These are phyloP conservation scores for Sarcophaga subvicina DNA, from an alignment of 2,888 invertebrate species.

Conservation along the genomic window DNA sequence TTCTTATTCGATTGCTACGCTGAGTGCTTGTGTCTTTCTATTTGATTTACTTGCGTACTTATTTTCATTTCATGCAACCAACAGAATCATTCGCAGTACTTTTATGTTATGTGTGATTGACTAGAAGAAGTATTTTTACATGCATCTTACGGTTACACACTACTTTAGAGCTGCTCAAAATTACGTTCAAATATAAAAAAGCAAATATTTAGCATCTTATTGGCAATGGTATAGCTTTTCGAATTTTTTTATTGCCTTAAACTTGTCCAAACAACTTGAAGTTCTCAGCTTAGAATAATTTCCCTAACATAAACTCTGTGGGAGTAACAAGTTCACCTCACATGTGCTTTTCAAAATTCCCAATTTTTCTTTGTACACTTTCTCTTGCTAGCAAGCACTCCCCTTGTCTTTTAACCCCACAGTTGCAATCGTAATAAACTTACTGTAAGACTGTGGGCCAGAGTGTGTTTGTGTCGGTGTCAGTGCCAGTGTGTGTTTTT, in stretches of 20 bases:
- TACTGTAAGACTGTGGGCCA: background rate
- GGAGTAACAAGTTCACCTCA: background rate
- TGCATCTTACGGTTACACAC: conserved; percentile 57
- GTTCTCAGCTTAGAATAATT: background rate
- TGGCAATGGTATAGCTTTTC: no score
- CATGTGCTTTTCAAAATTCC: background rate
- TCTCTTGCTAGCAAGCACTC: background rate
- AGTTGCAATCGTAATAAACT: conserved; percentile 12
- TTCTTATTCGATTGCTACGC: conserved; percentile 28
- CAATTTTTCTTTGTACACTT: background rate
- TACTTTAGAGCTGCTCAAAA: conserved; percentile 29
- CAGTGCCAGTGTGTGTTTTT: conserved; percentile 2
- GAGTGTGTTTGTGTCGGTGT: conserved; percentile 24
- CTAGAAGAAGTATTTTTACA: conserved; percentile 36
- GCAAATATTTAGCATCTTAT: no score
- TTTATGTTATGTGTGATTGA: conserved; percentile 13
- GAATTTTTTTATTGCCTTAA: no score
- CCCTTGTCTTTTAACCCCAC: conserved; percentile 25
- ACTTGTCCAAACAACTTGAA: no score
- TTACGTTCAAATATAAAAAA: background rate
- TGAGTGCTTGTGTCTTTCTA: conserved; percentile 8
- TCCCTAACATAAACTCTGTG: background rate
- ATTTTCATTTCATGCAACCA: conserved; percentile 37
- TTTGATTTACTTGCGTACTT: conserved; percentile 2
- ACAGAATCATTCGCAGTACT: conserved; percentile 46